Evolutionary conservation across 2,888 invertebrate genomes (phyloP).

Genomic region (Aleiodes leptofemur): DNA sequence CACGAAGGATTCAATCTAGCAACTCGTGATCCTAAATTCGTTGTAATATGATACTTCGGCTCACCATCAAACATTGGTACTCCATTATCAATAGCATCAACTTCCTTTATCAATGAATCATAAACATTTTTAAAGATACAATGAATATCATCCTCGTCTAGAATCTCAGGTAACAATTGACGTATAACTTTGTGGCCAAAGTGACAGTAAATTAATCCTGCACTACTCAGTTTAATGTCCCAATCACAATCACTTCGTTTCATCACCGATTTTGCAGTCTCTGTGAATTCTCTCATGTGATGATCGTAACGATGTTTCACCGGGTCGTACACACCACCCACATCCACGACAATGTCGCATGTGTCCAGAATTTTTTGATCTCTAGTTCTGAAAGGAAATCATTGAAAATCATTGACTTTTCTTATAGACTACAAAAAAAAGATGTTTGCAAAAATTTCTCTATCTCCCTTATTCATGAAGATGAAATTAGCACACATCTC

Average conservation of each 20-base stretch:
- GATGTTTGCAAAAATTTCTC: too few species aligned
- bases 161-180: conserved; percentile 76
- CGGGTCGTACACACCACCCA: conserved; percentile 91
- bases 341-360: conserved; percentile 97
- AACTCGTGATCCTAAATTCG: conserved; percentile 87
- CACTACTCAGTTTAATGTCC: conserved; percentile 90
- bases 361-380: conserved; percentile 80
- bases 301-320: conserved; percentile 90
- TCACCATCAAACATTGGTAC: conserved; percentile 86
- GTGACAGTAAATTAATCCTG: conserved; percentile 93
- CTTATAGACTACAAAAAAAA: too few species aligned
- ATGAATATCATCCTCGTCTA: conserved; percentile 77
- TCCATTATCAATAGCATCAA: conserved; percentile 99
- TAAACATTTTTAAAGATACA: conserved; percentile 86
- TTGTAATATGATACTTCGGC: conserved; percentile 81
- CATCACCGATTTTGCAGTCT: conserved; percentile 65
- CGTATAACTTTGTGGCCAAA: conserved; percentile 90
- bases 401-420: too few species aligned
- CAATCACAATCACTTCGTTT: conserved; percentile 68
- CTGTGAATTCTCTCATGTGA: conserved; percentile 82
- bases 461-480: too few species aligned
- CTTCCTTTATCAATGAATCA: conserved; percentile 90
- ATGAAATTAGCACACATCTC: too few species aligned
- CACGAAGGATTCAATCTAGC: conserved; percentile 88
- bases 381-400: conserved; percentile 75